These are phyloP conservation scores for Pithys albifrons DNA, from an alignment of 2,113 vertebrate species.

Conservation along the genomic window DNA sequence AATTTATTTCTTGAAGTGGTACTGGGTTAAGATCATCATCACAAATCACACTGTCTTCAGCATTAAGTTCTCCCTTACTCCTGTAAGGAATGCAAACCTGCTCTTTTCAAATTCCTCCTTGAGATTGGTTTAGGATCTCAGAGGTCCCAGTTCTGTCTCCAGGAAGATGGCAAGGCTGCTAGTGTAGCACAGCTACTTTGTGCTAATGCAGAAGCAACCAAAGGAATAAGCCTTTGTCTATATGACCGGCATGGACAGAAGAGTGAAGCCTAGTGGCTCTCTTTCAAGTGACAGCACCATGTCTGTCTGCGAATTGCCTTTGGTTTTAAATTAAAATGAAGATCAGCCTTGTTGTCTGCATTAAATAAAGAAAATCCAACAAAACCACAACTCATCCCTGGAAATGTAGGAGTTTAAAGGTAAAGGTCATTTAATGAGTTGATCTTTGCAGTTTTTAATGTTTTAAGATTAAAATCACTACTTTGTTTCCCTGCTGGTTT, in stretches of 20 bases:
- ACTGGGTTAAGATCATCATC: slow-evolving; percentile 30
- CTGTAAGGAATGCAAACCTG: not conserved
- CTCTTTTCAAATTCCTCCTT: not conserved
- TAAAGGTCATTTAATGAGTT: not conserved
- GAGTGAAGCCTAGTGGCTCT: not conserved
- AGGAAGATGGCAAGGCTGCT: not conserved
- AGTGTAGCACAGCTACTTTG: not conserved
- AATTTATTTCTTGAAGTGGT: slow-evolving; percentile 29
- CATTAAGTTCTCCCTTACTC: not conserved
- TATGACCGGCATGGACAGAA: rapidly evolving
- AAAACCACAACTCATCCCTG: not conserved
- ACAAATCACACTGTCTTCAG: not conserved
- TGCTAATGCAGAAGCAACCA: not conserved
- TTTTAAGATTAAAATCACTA: not conserved
- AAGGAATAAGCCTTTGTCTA: not conserved
- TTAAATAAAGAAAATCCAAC: not conserved
- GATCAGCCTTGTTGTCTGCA: not conserved
- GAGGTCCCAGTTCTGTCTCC: not conserved
- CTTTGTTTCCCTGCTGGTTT: not conserved
- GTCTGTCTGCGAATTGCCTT: not conserved
- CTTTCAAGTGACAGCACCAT: not conserved
- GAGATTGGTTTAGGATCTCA: not conserved
- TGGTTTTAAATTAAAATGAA: not conserved
- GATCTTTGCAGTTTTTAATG: not conserved
- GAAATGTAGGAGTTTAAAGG: not conserved